Base-by-base conservation (phyloP, 2,113 vertebrate species). In the Stegostoma tigrinum region DNA sequence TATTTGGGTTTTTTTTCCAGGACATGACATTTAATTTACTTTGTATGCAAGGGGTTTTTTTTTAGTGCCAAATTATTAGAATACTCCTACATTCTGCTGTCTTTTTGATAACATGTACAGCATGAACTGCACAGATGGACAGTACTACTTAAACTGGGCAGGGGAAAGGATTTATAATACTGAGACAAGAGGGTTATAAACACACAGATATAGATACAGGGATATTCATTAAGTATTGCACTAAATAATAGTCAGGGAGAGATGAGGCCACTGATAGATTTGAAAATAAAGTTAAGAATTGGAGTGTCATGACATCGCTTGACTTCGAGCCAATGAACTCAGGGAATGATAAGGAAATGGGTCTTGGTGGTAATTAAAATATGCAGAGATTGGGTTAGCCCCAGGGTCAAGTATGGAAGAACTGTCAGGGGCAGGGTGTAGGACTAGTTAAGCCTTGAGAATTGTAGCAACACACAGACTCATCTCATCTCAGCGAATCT, bases 1-100 rank as follows among this genome's bases (percentile, higher is more conserved):
- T 21, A 0, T 97, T 97, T 97, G 75, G 75, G 12, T 3, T 64
- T 89, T 90, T 89, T 89, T 90, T 38, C 87, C 38, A 61, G 17
- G 89, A 66, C 61, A 66, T 93, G 89, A 64, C 89, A 93, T 93
- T 93, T 66, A 93, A 93, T 93, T 93, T 66, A 93, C 66, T 93
- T 64, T 93, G 61, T 61, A 93, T 66, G 61, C 61, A 93, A 66
- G 30, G 14, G 66, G 15, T 93, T 38, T 38, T 55, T 27, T 23
- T 66, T n/a, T 64, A 66, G 23, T 93, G 55, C 61, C 5, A 17
- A 93, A 93, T 93, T 91, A 91, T 64, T 34, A 24, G n/a, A 38
- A 66, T 67, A 66, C n/a, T 83, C 80, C 38, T 42, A 38, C n/a
- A 93, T 66, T 61, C 5, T 34, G 23, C 87, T 34, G 52, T 61